Evolutionary conservation across 53 echinoderm and acorn worm genomes (phyloP).

Genomic region (Zoroaster sp.): DNA sequence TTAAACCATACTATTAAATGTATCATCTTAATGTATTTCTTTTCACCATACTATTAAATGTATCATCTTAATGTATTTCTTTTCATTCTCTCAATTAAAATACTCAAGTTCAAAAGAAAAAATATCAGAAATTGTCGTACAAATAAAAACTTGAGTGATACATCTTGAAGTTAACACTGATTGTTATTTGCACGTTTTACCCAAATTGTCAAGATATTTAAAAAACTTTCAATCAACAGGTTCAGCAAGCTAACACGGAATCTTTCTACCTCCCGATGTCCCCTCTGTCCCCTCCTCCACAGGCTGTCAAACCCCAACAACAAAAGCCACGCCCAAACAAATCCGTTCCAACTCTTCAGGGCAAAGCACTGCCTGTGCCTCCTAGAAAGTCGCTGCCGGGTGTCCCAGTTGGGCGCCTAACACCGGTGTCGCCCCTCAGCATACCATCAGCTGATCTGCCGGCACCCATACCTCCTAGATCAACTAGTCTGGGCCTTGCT

Average conservation of each 20-base stretch:
- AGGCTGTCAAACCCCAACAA: neutral
- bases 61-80: too few relatives aligned
- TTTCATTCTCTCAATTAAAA: too few relatives aligned
- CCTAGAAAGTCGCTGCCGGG: neutral
- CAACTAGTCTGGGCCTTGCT: neutral
- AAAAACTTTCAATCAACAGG: neutral
- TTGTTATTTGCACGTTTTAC: too few relatives aligned
- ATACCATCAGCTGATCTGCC: neutral
- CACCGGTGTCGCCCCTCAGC: neutral
- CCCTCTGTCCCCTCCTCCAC: neutral
- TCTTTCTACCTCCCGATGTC: slow-evolving; percentile 45
- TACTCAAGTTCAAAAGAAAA: too few relatives aligned
- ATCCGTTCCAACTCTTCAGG: neutral
- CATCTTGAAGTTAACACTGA: too few relatives aligned
- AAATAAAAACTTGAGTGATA: too few relatives aligned
- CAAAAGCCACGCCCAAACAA: neutral
- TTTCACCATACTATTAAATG: too few relatives aligned
- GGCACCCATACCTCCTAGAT: neutral
- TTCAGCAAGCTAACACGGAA: neutral
- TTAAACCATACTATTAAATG: too few relatives aligned
- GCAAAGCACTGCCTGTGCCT: neutral
- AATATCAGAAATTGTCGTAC: too few relatives aligned
- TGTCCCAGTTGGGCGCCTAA: neutral
- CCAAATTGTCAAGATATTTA: too few relatives aligned
- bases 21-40: too few relatives aligned